Percentiles rank a stretch among this genome's conserved stretches.
Conservation (phyloP, 2,888 invertebrate species). For the Galeopsomyia nigrocyanea region DNA sequence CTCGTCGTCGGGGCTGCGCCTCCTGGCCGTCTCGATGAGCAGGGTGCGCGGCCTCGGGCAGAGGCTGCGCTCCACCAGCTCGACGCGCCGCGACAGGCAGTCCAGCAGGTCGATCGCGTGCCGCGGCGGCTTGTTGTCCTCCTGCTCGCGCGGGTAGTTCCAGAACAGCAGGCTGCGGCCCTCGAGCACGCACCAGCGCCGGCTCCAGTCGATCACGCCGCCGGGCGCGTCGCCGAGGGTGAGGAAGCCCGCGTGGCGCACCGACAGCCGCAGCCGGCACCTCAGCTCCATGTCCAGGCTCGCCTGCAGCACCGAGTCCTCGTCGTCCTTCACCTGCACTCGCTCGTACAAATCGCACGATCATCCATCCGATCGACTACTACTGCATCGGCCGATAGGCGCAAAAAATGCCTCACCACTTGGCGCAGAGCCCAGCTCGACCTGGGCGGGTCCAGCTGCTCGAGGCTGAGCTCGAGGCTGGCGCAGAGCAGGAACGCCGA, state of each 20-base stretch:
- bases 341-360: too few relatives aligned
- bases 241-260: slow-evolving; percentile 69
- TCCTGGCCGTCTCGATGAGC: slow-evolving; percentile 61
- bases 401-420: slow-evolving; percentile 51
- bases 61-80: slow-evolving; percentile 65
- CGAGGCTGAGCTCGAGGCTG: slow-evolving; percentile 53
- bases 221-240: slow-evolving; percentile 69
- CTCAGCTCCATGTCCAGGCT: slow-evolving; percentile 57
- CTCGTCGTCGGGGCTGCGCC: slow-evolving; percentile 45
- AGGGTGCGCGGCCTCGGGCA: slow-evolving; percentile 71
- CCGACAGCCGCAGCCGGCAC: slow-evolving; percentile 58
- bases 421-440: slow-evolving; percentile 57
- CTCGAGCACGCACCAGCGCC: slow-evolving; percentile 72
- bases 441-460: slow-evolving; percentile 54
- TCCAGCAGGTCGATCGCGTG: slow-evolving; percentile 66
- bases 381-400: too few relatives aligned
- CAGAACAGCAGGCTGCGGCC: slow-evolving; percentile 69
- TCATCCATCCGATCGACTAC: too few relatives aligned
- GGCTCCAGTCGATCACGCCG: slow-evolving; percentile 70
- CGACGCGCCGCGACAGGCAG: slow-evolving; percentile 61
- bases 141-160: slow-evolving; percentile 70
- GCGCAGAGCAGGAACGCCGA: slow-evolving; percentile 58
- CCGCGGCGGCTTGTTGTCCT: slow-evolving; percentile 60
- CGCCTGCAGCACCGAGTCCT: slow-evolving; percentile 56
- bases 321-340: slow-evolving; percentile 47